These are phyloP conservation scores for Ladona fulva DNA, from an alignment of 1,140 invertebrate species.

Conservation along the genomic window DNA sequence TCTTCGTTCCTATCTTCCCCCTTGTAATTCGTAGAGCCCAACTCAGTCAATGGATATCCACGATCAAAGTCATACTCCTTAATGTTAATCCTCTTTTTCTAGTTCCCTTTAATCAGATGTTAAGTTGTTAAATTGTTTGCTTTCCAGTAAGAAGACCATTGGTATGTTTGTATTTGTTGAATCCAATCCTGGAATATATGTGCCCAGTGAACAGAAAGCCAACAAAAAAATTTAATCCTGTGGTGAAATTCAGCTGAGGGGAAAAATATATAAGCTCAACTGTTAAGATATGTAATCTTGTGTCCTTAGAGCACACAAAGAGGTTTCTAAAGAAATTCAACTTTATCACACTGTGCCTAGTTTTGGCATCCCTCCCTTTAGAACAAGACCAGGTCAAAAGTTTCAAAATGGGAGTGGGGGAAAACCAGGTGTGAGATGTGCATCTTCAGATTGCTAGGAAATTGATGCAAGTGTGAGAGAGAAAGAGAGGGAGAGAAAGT, in stretches of 20 bases:
- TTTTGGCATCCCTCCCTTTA: constrained; percentile 4
- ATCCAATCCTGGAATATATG: neutral
- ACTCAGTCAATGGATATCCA: neutral
- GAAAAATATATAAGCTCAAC: neutral
- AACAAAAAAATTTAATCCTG: neutral
- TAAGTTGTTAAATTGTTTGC: neutral
- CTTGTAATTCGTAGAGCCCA: neutral
- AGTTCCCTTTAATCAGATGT: neutral
- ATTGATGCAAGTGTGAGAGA: neutral
- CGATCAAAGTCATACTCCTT: neutral
- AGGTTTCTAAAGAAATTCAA: constrained; percentile 10
- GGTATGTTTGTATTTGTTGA: neutral
- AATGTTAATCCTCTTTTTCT: neutral
- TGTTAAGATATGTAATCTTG: constrained; percentile 4
- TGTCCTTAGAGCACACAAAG: neutral
- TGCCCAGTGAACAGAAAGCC: neutral
- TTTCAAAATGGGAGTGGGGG: neutral
- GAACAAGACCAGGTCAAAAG: neutral
- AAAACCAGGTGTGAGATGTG: neutral
- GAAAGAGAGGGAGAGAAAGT: neutral
- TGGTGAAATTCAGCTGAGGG: constrained; percentile 3
- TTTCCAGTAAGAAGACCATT: neutral
- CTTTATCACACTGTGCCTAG: constrained; percentile 6
- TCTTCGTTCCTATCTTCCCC: neutral
- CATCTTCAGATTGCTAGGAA: neutral